Evolutionary conservation across 2,797 vertebrate genomes (phyloP), one percentile per base, ranked within the genome.

Genomic region (Eulemur rubriventer): DNA sequence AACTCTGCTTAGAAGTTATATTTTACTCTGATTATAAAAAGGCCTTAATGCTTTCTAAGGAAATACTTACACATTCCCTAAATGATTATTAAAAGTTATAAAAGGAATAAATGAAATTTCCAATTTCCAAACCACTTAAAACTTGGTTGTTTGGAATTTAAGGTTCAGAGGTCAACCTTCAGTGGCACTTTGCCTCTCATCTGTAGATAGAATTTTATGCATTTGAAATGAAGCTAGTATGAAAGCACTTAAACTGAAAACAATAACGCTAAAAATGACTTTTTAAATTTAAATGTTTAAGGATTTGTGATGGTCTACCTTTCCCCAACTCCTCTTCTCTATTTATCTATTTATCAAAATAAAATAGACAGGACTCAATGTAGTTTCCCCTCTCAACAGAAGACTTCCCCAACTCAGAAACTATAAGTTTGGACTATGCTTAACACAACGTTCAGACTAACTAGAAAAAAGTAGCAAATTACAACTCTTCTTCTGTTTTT

Each of bases 221-320:
- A 4, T 65, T 61, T 80, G 48, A 75, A 90, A 43, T 14, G 35
- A 59, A 85, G 38, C 81, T 1, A 22, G 13, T 13, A 2, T 61
- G 52, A 76, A 70, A 93, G 50, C n/a, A 88, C 59, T 30, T 14
- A 38, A 50, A 69, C 18, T 33, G 50, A 48, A 69, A 86, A 59
- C 13, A 63, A 0, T 13, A 17, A 55, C 4, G 75, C 33, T 10
- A n/a, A n/a, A 55, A 67, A 33, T 67, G 26, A 28, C 14, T 8
- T 14, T 16, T 50, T 73, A 78, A 67, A 65, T 24, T 10, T 52
- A 30, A 24, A 35, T 22, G 59, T 87, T 33, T 81, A n/a, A 10
- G 11, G 41, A 50, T 28, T 4, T 0, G 4, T 0, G 7, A 12
- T 12, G 14, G 33, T 4, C 7, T 7, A 0, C 3, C 6, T 55